Conservation (phyloP, 2,797 vertebrate genomes). For the Brotula barbata region DNA sequence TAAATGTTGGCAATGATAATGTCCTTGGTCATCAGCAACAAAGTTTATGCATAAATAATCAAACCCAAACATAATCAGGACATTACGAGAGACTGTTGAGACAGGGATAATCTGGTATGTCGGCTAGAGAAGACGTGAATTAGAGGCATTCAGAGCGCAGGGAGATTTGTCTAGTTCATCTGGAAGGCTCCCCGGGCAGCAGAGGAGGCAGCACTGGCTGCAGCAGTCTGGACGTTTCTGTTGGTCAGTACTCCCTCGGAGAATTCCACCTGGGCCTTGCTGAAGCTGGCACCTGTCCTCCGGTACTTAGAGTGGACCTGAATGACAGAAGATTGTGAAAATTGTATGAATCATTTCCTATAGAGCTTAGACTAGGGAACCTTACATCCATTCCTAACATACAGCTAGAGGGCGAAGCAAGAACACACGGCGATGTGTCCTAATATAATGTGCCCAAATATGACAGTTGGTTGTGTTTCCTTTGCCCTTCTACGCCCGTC, state of each 20-base stretch:
- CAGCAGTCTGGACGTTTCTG: conserved; percentile 83
- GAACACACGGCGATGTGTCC: no score
- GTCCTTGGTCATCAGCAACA: not conserved
- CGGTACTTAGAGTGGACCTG: conserved; percentile 95
- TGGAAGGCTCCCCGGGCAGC: conserved; percentile 86
- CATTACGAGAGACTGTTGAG: not conserved
- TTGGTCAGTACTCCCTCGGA: conserved; percentile 90
- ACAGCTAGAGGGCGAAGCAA: no score
- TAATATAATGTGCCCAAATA: no score
- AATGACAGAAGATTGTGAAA: not conserved
- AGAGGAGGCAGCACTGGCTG: conserved; percentile 76
- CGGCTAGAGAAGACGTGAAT: conserved; percentile 31
- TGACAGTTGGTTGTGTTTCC: not conserved
- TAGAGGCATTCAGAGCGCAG: conserved; percentile 5
- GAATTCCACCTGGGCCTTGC: conserved; percentile 95
- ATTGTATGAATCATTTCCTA: not conserved
- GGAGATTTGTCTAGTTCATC: conserved; percentile 69
- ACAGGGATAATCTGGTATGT: conserved; percentile 4
- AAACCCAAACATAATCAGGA: conserved; percentile 1
- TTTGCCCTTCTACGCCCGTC: not conserved
- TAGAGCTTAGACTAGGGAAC: not conserved
- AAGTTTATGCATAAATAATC: conserved; percentile 28
- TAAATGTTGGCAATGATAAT: not conserved
- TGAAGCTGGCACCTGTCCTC: conserved; percentile 92
- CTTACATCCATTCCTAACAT: no score